Evolutionary conservation across 1,140 invertebrate genomes (phyloP).

Genomic region (Cherax quadricarinatus): DNA sequence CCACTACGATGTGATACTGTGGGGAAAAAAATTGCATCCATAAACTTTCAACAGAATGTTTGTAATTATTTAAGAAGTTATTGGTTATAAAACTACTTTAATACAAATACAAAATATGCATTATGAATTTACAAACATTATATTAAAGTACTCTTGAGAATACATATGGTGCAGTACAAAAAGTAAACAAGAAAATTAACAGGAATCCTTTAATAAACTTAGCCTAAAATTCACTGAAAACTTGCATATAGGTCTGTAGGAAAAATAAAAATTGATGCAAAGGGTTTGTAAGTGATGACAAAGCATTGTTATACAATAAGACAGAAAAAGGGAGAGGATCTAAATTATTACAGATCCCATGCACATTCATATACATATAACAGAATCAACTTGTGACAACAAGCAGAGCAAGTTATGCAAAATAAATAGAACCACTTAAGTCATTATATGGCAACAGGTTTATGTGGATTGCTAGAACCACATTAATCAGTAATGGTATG

Average conservation of each 20-base stretch:
- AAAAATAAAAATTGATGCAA: neutral
- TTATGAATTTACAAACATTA: too few relatives aligned
- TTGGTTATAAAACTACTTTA: too few relatives aligned
- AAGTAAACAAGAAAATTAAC: too few relatives aligned
- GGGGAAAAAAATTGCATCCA: neutral
- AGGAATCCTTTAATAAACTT: too few relatives aligned
- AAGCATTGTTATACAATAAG: neutral
- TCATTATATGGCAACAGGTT: neutral
- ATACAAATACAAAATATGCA: too few relatives aligned
- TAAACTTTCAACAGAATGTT: neutral
- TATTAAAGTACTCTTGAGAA: too few relatives aligned
- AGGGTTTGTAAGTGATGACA: neutral
- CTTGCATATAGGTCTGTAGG: too few relatives aligned
- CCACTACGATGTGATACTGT: constrained; percentile 64
- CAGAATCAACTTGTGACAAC: neutral
- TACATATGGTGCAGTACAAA: too few relatives aligned
- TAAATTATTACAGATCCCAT: neutral
- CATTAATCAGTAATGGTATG: too few relatives aligned
- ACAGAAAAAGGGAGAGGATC: neutral
- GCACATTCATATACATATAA: neutral
- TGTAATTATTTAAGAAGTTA: neutral
- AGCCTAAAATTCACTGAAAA: too few relatives aligned
- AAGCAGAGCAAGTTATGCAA: neutral
- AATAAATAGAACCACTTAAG: neutral
- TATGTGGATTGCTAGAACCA: too few relatives aligned